Conservation (phyloP, 2,888 invertebrate genomes). For the Sicus ferrugineus region DNA sequence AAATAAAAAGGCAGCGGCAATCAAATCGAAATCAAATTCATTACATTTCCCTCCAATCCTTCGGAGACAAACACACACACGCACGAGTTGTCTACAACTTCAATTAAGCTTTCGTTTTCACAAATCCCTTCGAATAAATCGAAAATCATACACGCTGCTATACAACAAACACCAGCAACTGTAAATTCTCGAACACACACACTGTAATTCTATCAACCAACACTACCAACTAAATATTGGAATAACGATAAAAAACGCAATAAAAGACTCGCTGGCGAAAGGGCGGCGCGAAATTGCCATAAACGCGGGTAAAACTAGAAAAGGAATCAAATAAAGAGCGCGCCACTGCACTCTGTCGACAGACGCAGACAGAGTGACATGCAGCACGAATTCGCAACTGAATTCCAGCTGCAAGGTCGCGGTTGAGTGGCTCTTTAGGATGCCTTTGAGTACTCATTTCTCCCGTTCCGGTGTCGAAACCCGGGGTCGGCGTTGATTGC, state of each 20-base stretch:
- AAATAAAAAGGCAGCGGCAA: no score
- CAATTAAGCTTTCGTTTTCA: constrained; percentile 27
- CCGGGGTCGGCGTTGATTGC: background rate
- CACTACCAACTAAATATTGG: constrained; percentile 8
- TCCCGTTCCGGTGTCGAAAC: background rate
- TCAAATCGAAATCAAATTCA: no score
- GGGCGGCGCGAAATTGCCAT: background rate
- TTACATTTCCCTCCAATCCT: no score
- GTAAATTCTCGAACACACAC: constrained; percentile 32
- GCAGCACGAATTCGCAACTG: no score
- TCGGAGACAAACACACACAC: no score
- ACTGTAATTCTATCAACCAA: constrained; percentile 2
- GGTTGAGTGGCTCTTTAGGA: background rate
- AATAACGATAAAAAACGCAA: constrained; percentile 5
- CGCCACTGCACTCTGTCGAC: background rate
- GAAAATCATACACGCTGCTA: constrained; percentile 21
- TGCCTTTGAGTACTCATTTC: background rate
- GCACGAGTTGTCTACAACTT: constrained; percentile 4
- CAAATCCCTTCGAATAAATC: constrained; percentile 30
- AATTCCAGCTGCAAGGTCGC: no score
- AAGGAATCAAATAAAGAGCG: background rate
- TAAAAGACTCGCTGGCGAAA: background rate
- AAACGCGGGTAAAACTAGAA: background rate
- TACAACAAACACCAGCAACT: constrained; percentile 40
- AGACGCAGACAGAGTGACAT: background rate